Evolutionary conservation across 2,888 invertebrate genomes (phyloP), one percentile per base, ranked within the genome.

Genomic region (Platycheirus rosarum): DNA sequence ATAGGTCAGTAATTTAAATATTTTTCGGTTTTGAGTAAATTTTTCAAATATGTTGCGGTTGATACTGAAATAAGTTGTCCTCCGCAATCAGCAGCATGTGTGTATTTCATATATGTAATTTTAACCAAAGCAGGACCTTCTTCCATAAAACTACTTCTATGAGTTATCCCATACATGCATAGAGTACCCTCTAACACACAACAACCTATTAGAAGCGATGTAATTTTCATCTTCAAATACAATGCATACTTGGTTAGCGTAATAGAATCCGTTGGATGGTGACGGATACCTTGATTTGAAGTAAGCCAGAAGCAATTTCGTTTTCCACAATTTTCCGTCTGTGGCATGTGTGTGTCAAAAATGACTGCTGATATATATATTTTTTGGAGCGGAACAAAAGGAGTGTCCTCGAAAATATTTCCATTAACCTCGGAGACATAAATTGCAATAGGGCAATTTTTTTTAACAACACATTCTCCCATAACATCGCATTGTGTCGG

Each of bases 21-120:
- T 42, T 42, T 44, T 11, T 11, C 13, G 7, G 0, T 13, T 8
- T n/a, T n/a, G n/a, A n/a, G n/a, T n/a, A n/a, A n/a, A n/a, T n/a
- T n/a, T n/a, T n/a, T n/a, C n/a, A n/a, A n/a, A n/a, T n/a, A n/a
- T n/a, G n/a, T n/a, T n/a, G n/a, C n/a, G n/a, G n/a, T n/a, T n/a
- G n/a, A n/a, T n/a, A 57, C 70, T 70, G 35, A 44, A 29, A 48
- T 18, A 23, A 73, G 65, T 37, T 46, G 49, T 65, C 66, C 57
- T 66, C 51, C 49, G 16, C 49, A 74, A 18, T 18, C 57, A 35
- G 42, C 29, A 29, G 48, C 44, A 18, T 16, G 37, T 60, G 16
- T 23, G 53, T 60, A 26, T 53, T 68, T 68, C 69, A 75, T 69
- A n/a, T 69, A 62, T n/a, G n/a, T n/a, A 75, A 75, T 68, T 68